phyloP scores from a whole-genome alignment of 37 sponge, comb jelly and placozoan genomes.

The Beroe forskalii region DNA sequence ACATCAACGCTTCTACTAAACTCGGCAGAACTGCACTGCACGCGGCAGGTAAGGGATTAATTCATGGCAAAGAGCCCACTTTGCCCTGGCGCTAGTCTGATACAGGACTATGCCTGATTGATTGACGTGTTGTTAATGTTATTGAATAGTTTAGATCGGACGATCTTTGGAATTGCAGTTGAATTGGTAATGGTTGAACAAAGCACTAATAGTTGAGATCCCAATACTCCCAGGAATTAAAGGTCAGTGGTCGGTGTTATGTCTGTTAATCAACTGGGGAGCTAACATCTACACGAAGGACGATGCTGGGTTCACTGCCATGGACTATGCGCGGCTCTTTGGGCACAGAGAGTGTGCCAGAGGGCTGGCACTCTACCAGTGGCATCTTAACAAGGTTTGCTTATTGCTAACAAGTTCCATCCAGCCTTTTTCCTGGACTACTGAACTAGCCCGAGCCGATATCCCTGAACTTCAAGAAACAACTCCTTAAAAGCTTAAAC shows the following conservation, averaged over 20 bases:
- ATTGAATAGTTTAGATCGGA: too few species aligned
- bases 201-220: not conserved
- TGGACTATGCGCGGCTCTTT: conserved; percentile 53
- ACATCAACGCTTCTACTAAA: not conserved
- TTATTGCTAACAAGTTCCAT: too few species aligned
- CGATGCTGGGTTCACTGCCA: conserved; percentile 8
- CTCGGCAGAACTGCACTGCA: conserved; percentile 51
- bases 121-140: too few species aligned
- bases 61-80: too few species aligned
- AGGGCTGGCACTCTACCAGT: conserved; percentile 51
- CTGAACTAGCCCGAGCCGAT: too few species aligned
- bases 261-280: conserved; percentile 53
- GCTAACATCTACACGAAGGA: conserved; percentile 64
- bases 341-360: conserved; percentile 44
- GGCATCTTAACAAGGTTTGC: conserved; percentile 63
- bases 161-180: too few species aligned
- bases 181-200: too few species aligned
- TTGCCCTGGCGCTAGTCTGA: not conserved
- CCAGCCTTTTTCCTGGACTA: too few species aligned
- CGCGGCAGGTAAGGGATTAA: conserved; percentile 63
- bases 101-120: too few species aligned
- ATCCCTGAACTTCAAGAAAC: too few species aligned
- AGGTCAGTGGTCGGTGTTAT: conserved; percentile 60
- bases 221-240: conserved; percentile 29
- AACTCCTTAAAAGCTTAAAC: too few species aligned